These are phyloP conservation scores for Drosophila bocqueti DNA, from an alignment of 1,140 invertebrate genomes.

Conservation along the genomic window DNA sequence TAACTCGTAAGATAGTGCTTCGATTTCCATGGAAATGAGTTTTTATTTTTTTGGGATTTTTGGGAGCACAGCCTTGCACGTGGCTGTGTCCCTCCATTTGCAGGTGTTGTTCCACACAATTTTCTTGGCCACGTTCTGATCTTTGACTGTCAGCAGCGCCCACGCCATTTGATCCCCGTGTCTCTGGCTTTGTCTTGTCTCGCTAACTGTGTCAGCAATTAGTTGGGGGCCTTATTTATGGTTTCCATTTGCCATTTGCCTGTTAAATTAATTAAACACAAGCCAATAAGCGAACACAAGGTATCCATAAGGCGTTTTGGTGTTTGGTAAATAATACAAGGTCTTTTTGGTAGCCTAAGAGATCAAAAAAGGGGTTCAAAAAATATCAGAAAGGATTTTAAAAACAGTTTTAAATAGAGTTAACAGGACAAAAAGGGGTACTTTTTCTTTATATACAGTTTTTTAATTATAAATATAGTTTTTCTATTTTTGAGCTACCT, in stretches of 20 bases:
- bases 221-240: slow-evolving; percentile 77
- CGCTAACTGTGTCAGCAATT: slow-evolving; percentile 80
- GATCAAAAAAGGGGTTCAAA: background rate
- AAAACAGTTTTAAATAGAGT: no score
- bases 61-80: slow-evolving; percentile 48
- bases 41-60: background rate
- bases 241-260: slow-evolving; percentile 69
- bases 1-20: slow-evolving; percentile 33
- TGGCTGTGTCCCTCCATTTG: slow-evolving; percentile 40
- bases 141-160: slow-evolving; percentile 74
- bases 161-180: slow-evolving; percentile 56
- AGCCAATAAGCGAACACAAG: slow-evolving; percentile 40
- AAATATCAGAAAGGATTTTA: no score
- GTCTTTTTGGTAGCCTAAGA: background rate
- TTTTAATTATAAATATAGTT: background rate
- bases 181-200: slow-evolving; percentile 72
- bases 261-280: slow-evolving; percentile 71
- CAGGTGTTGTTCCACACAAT: slow-evolving; percentile 60
- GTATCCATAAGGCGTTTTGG: slow-evolving; percentile 34
- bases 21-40: slow-evolving; percentile 51
- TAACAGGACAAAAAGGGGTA: background rate
- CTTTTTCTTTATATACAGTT: background rate
- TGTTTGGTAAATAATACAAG: slow-evolving; percentile 38
- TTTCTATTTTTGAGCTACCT: background rate
- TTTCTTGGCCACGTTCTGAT: slow-evolving; percentile 53